Conservation (phyloP, 2,113 vertebrate genomes). For the Daphoenositta chrysoptera region DNA sequence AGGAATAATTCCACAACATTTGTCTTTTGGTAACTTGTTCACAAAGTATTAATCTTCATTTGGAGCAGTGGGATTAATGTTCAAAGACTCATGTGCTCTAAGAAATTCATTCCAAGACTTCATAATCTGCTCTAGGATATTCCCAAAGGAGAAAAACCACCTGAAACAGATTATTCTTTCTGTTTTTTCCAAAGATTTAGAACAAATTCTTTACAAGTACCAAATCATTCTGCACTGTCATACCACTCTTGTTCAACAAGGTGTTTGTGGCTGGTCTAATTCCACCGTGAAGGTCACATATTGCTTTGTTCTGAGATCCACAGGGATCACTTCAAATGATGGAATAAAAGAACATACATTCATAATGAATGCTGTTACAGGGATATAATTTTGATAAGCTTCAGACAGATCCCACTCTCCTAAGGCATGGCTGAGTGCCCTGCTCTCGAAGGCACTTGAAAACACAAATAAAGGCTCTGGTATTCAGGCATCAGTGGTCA, state of each 20-base stretch:
- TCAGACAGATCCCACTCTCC: not conserved
- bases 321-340: not conserved
- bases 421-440: not conserved
- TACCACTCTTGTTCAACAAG: not conserved
- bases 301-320: not conserved
- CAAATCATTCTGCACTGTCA: not conserved
- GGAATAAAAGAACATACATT: not conserved
- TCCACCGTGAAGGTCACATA: not conserved
- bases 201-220: not conserved
- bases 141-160: not conserved
- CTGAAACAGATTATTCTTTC: not conserved
- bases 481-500: not conserved
- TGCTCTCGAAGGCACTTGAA: not conserved
- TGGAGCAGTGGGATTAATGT: not conserved
- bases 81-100: not conserved
- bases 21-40: not conserved
- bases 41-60: not conserved
- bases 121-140: not conserved
- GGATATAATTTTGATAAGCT: not conserved
- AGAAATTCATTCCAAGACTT: not conserved
- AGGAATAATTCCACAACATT: not conserved
- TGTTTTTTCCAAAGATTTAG: not conserved
- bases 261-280: not conserved
- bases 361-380: not conserved
- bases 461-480: not conserved